Evolutionary conservation across 64 coral and sea anemone species (phyloP).

Genomic region (Stichodactyla helianthus): DNA sequence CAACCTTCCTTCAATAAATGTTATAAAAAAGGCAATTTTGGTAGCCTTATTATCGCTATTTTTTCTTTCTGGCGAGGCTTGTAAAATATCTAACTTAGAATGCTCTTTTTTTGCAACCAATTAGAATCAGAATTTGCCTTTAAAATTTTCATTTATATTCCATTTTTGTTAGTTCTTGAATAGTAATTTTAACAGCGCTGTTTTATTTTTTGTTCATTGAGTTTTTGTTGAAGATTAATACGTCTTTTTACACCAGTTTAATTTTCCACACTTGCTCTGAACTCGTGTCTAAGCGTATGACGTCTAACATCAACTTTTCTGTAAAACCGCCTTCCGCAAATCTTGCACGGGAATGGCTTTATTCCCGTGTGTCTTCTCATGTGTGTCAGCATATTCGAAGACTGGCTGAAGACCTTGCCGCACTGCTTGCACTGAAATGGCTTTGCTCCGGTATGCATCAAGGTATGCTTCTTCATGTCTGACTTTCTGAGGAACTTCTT

Average conservation of each 20-base stretch:
- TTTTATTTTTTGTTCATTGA: background rate
- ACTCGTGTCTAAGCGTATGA: constrained; percentile 82
- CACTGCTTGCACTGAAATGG: constrained; percentile 93
- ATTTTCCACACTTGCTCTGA: constrained; percentile 33
- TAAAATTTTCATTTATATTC: background rate
- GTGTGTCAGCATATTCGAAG: constrained; percentile 86
- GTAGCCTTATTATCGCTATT: background rate
- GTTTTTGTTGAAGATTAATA: background rate
- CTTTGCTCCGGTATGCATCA: constrained; percentile 91
- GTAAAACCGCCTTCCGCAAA: constrained; percentile 83
- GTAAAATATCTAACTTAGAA: background rate
- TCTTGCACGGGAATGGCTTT: constrained; percentile 87
- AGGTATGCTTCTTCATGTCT: constrained; percentile 89
- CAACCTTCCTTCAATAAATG: background rate
- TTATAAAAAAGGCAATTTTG: background rate
- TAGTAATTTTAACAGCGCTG: background rate
- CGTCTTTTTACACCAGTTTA: background rate
- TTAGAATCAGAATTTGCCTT: background rate
- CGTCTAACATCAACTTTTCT: constrained; percentile 83
- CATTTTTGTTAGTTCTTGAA: background rate
- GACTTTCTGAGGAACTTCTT: constrained; percentile 91
- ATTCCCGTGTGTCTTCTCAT: constrained; percentile 87
- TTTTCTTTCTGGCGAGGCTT: too few species aligned
- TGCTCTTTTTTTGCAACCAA: background rate
- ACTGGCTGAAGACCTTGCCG: constrained; percentile 89